phyloP scores from a whole-genome alignment of 2,888 invertebrate species.

The Archips crataeganus region DNA sequence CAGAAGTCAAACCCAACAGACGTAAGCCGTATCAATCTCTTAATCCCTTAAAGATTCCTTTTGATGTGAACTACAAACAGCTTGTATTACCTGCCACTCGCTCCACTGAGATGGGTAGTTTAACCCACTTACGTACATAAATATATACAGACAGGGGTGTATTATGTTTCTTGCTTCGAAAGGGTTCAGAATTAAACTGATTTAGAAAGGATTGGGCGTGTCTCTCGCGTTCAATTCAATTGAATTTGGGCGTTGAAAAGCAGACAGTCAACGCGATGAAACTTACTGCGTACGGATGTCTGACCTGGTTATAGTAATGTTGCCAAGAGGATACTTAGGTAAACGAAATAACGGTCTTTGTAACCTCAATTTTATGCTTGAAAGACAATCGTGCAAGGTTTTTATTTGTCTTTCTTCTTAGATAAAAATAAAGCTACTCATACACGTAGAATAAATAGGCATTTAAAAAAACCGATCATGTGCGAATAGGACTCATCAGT shows the following conservation, averaged over 20 bases:
- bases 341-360: no score
- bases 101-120: constrained; percentile 15
- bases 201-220: constrained; percentile 14
- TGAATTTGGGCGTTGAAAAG: constrained; percentile 10
- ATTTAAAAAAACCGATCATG: no score
- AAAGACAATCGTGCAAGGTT: no score
- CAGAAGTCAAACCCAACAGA: not conserved
- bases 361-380: no score
- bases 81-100: constrained; percentile 11
- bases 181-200: constrained; percentile 21
- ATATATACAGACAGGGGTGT: not conserved
- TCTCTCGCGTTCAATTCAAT: constrained; percentile 5
- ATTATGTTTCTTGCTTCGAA: constrained; percentile 2
- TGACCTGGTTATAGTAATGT: no score
- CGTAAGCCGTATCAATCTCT: not conserved
- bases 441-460: no score
- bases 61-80: constrained; percentile 16
- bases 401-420: no score
- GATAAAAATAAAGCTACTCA: no score
- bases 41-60: constrained; percentile 17
- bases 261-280: not conserved
- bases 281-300: not conserved
- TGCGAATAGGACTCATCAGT: no score
- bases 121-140: not conserved
- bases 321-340: no score